Base-by-base conservation (phyloP, 2,888 invertebrate genomes). In the Pristionchus exspectatus region DNA sequence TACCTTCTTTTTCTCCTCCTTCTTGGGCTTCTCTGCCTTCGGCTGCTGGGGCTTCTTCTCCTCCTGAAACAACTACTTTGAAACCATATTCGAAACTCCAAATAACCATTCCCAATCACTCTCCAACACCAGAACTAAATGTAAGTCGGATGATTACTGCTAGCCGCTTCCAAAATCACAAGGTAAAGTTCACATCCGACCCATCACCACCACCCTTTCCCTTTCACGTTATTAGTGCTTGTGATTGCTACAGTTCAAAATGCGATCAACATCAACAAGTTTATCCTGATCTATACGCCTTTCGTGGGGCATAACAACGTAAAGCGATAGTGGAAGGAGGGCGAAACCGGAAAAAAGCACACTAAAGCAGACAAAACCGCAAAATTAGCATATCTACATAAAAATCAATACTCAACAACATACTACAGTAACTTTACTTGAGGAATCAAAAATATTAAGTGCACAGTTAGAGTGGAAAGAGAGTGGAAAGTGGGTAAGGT, bases 1-100 rank as follows among this genome's bases (percentile, higher is more conserved):
- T 18, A 87, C 87, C 72, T 87, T 87, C 72, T 69, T 50, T 54
- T 87, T 72, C 54, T 72, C 69, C 24, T 72, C 87, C 87, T 87
- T 87, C 87, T 87, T 87, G 69, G 33, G 54, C 87, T 87, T 87
- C 54, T 87, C 54, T 24, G 44, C 72, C 72, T 72, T 38, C n/a
- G 24, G 59, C 87, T 87, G 69, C 72, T 86, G 63, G 9, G 86
- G 63, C 66, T 86, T 59, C 86, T 86, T 86, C 66, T 86, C 86
- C 66, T 86, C 86, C 86, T 86, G 86, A 5, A 86, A 86, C 66
- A 86, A 44, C 77, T 44, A 72, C n/a, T 77, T 44, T 24, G 1
- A 38, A 14, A n/a, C 27, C 2, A 69, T 12, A 4, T 24, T 44
- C 77, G 56, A 77, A 38, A 74, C 16, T 74, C 21, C 38, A 30